Evolutionary conservation across 2,888 invertebrate genomes (phyloP).

Genomic region (Hyles lineata): DNA sequence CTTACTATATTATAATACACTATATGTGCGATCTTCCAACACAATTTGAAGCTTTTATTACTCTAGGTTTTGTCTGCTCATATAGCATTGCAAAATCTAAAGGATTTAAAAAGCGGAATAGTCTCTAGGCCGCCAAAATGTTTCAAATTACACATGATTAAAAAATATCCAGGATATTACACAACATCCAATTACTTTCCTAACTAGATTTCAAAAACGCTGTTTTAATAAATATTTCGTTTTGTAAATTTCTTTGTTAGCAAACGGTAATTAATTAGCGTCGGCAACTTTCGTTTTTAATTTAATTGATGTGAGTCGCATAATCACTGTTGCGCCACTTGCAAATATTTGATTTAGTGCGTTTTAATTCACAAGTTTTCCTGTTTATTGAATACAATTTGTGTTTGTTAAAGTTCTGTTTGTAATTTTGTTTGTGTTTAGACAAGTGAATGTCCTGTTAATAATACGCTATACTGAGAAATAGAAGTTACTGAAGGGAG

Average conservation of each 20-base stretch:
- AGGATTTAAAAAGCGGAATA: background rate
- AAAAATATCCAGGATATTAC: background rate
- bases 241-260: slow-evolving; percentile 7
- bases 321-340: slow-evolving; percentile 16
- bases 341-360: background rate
- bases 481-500: no score
- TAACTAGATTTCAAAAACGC: background rate
- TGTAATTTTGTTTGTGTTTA: background rate
- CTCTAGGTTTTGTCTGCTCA: no score
- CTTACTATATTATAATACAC: no score
- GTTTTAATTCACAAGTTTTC: background rate
- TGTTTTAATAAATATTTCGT: slow-evolving; percentile 11
- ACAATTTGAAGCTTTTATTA: no score
- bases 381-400: background rate
- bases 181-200: background rate
- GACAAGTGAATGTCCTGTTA: no score
- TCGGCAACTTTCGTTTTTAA: slow-evolving; percentile 11
- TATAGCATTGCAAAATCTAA: background rate
- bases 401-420: background rate
- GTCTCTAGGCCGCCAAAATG: background rate
- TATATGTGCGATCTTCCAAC: no score
- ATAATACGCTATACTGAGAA: no score
- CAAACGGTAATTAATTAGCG: slow-evolving; percentile 11
- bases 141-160: background rate
- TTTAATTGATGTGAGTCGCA: slow-evolving; percentile 3